Evolutionary conservation across 2,888 invertebrate species (phyloP).

Genomic region (Platycnemis pennipes): DNA sequence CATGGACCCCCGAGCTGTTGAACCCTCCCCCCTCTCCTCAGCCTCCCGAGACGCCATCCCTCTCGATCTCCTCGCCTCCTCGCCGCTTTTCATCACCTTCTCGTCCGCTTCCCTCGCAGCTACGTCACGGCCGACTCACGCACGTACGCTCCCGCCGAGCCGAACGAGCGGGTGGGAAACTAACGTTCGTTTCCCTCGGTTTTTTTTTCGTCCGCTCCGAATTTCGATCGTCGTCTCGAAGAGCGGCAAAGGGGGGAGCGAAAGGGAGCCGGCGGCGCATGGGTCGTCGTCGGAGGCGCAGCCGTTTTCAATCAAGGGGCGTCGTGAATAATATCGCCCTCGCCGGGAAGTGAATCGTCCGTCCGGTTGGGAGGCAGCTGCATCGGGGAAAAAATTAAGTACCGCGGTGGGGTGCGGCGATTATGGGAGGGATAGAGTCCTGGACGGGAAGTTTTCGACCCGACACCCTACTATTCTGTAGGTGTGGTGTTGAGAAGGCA

Average conservation of each 20-base stretch:
- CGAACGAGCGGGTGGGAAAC: neutral
- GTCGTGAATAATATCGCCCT: neutral
- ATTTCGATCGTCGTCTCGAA: neutral
- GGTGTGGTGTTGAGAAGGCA: too few relatives aligned
- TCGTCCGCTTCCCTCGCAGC: constrained; percentile 35
- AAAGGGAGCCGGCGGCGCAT: too few relatives aligned
- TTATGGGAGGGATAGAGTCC: neutral
- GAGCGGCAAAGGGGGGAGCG: neutral
- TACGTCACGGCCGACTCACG: constrained; percentile 55
- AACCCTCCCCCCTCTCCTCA: neutral
- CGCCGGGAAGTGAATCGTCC: neutral
- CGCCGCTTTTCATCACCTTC: constrained; percentile 61
- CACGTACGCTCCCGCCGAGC: neutral
- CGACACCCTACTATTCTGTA: too few relatives aligned
- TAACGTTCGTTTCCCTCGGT: neutral
- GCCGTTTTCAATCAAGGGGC: neutral
- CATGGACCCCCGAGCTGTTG: neutral
- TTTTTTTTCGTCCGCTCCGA: neutral
- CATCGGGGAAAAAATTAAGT: neutral
- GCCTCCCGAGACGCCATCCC: neutral
- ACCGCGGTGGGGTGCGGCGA: neutral
- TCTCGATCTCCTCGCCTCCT: constrained; percentile 4
- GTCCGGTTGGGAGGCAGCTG: neutral
- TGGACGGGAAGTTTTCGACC: neutral
- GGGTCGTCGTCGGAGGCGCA: neutral